Base-by-base conservation (phyloP, 1,140 invertebrate species). In the Lasaia peninsularis region DNA sequence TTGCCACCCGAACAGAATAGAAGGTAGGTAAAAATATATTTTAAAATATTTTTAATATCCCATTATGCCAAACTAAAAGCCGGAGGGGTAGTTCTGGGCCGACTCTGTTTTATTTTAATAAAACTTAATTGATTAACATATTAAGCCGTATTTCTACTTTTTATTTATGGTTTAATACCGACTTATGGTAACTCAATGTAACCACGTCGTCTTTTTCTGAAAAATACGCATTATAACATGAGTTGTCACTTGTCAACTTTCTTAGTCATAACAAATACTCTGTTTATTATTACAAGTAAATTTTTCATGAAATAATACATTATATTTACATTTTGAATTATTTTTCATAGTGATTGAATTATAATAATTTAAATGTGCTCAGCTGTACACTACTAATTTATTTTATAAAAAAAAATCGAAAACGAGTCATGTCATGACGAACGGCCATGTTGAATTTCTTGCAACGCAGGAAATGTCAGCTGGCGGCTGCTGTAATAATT, bases 1-100 rank as follows among this genome's bases (percentile, higher is more conserved):
- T 87, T 96, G 69, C 95, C 95, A 62, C 93, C 94, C 37, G 94
- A 95, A 83, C 92, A 94, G 57, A 96, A 96, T 77, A 91, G 95
- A 91, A 94, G 95, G 95, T 95, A 91, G 85, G 78, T 81, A 21
- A 37, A 37, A 8, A 40, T 40, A 20, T 21, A 1, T 11, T 20
- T n/a, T 48, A 44, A 18, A 12, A 9, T 4, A 16, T 8, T 9
- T 7, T 16, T 40, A 16, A 14, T 12, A 37, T 14, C 7, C 2
- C 6, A 40, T 9, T 2, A 40, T 16, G 16, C 14, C 7, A 18
- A 10, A 18, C 14, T n/a, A 14, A 16, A 40, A 18, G 8, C 8
- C 8, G 4, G 7, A 1, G n/a, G n/a, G 34, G 4, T 1, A 35
- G 8, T 35, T 5, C 34, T 35, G n/a, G n/a, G n/a, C n/a, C n/a